Base-by-base conservation (phyloP, 2,797 vertebrate species). In the Ceyx erithaca region DNA sequence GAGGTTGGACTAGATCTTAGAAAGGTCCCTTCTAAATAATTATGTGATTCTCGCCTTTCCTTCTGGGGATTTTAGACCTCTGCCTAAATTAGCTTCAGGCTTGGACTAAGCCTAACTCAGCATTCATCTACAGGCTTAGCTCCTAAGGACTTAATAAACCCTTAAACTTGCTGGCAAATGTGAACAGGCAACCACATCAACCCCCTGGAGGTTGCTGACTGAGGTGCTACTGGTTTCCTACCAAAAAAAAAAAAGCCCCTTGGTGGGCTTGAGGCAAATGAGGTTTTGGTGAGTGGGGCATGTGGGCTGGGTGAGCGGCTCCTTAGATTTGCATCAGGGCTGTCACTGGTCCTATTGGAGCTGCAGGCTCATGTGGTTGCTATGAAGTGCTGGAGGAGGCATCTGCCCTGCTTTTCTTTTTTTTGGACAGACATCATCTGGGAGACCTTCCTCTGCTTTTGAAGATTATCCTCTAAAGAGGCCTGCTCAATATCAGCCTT, bases 401-500 rank as follows among this genome's bases (percentile, higher is more conserved):
- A 41, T 30, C 9, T 41, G 20, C 41, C 28, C 54, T 22, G 13
- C 14, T 48, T 80, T 33, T 49, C n/a, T n/a, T 6, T 28, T 37
- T 37, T 37, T 76, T 46, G 5, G 40, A 10, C 8, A 40, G 20
- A 10, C 12, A 5, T 61, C 12, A 30, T 31, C 31, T 7, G 48
- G 20, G 68, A 61, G 41, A 37, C n/a, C 19, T 77, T 66, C 33
- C 49, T 57, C 59, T 64, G 64, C 51, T 41, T 91, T 67, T 71
- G 9, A 41, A n/a, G 52, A 54, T 75, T 58, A 58, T 81, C 62
- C 35, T 87, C 62, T 51, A 5, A 69, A 62, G 70, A 79, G 40
- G 17, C 33, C 59, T 80, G 80, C 35, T 92, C 54, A 68, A 14
- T 30, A n/a, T 94, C 85, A 89, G 71, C 45, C 73, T 84, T 54